Evolutionary conservation across 2,113 vertebrate species (phyloP).

Genomic region (Alexandromys fortis): DNA sequence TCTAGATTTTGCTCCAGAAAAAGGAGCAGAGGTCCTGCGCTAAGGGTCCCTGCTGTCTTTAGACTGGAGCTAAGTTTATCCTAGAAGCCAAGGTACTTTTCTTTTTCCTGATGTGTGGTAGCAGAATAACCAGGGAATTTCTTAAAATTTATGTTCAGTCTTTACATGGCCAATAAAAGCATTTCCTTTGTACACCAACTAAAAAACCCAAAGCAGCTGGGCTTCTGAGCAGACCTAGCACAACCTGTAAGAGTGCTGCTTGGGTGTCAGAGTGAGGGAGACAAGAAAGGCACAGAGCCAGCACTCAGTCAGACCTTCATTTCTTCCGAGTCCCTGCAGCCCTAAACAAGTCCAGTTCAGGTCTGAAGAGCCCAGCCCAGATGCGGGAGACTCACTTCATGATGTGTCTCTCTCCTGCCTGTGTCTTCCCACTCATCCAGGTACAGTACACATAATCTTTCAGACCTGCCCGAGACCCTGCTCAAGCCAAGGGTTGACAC

Average conservation of each 20-base stretch:
- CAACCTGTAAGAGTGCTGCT: background rate
- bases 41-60: background rate
- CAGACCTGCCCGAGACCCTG: background rate
- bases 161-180: constrained; percentile 66
- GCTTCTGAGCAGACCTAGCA: background rate
- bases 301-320: constrained; percentile 57
- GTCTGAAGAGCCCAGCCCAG: constrained; percentile 23
- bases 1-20: background rate
- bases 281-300: constrained; percentile 54
- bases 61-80: constrained; percentile 1
- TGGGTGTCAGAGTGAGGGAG: background rate
- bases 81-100: background rate
- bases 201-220: background rate
- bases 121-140: background rate
- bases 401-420: background rate
- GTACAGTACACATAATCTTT: background rate
- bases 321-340: constrained; percentile 6
- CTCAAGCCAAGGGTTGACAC: background rate
- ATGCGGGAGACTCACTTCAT: background rate
- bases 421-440: background rate
- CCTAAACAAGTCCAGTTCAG: background rate
- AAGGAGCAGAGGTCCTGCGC: background rate
- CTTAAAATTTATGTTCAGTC: background rate
- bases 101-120: background rate
- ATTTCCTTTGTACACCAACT: background rate